Conservation (phyloP, 2,888 invertebrate species). For the Ormyrus thymus region DNA sequence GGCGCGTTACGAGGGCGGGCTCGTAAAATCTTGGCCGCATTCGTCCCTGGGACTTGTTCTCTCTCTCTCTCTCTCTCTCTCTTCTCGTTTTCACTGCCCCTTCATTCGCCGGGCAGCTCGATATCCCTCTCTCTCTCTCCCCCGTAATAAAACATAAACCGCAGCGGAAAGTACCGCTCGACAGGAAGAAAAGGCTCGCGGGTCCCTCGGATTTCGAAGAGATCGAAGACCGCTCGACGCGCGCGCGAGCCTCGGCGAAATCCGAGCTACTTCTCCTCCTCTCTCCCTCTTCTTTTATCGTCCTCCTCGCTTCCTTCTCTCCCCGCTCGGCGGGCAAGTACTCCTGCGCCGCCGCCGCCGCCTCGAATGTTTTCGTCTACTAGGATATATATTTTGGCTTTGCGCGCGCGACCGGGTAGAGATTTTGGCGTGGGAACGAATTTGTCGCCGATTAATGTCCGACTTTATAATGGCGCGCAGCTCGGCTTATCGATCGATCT, state of each 20-base stretch:
- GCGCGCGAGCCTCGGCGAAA: neutral
- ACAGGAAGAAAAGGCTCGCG: constrained; percentile 33
- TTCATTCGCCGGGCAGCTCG: constrained; percentile 1
- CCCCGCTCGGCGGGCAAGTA: neutral
- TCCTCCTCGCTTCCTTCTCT: neutral
- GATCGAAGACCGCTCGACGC: constrained; percentile 41
- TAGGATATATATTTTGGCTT: no score
- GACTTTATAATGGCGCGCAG: constrained; percentile 19
- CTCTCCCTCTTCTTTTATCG: constrained; percentile 29
- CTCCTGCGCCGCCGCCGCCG: neutral
- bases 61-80: constrained; percentile 32
- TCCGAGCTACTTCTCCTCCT: constrained; percentile 33
- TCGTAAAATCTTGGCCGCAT: constrained; percentile 59
- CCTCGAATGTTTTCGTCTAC: neutral
- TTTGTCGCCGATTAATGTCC: constrained; percentile 43
- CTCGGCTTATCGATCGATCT: constrained; percentile 42
- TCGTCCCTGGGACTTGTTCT: constrained; percentile 42
- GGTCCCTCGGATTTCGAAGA: constrained; percentile 36
- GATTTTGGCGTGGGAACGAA: constrained; percentile 25
- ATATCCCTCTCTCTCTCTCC: constrained; percentile 35
- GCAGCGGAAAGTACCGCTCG: constrained; percentile 52
- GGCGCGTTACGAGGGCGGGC: constrained; percentile 52
- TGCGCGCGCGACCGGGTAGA: neutral
- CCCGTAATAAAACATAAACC: constrained; percentile 50
- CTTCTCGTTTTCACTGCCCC: constrained; percentile 15